A percentile compares a stretch with the other conserved stretches of the same genome.
phyloP scores from a whole-genome alignment of 2,113 vertebrate species.

The Poicephalus gulielmi region DNA sequence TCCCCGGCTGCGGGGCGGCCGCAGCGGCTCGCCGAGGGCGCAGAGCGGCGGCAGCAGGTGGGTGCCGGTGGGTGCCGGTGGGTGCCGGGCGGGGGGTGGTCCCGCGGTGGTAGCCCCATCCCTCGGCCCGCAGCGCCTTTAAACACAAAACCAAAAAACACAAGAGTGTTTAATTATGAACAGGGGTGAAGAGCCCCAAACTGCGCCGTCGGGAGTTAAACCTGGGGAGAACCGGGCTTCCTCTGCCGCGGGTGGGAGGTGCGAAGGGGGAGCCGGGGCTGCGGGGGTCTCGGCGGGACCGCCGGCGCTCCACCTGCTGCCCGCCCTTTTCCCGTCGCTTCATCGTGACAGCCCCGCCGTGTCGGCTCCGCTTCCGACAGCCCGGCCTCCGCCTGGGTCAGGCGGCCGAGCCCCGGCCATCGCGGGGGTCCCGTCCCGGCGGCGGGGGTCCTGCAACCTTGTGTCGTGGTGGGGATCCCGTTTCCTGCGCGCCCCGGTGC shows the following conservation, averaged over 20 bases:
- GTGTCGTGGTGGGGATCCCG: not conserved
- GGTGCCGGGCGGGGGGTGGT: not conserved
- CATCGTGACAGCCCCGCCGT: not conserved
- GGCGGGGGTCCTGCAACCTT: not conserved
- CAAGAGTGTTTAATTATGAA: not conserved
- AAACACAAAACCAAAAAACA: not conserved
- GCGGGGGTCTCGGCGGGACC: not conserved
- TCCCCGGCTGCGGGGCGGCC: not conserved
- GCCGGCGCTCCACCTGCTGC: constrained; percentile 15
- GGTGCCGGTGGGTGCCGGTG: not conserved
- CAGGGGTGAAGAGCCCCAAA: not conserved
- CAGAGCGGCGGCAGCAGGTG: constrained; percentile 51
- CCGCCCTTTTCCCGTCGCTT: not conserved
- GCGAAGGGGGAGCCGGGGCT: not conserved
- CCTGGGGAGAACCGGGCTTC: too few species aligned
- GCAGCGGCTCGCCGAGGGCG: constrained; percentile 23
- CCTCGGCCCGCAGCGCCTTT: not conserved
- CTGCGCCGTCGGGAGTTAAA: not conserved
- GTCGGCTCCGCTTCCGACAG: not conserved
- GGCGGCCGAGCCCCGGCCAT: not conserved
- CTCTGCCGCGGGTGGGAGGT: not conserved
- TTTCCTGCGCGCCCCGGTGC: not conserved
- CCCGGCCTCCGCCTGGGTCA: not conserved
- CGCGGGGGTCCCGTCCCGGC: too few species aligned
- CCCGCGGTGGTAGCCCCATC: not conserved